Conservation (phyloP, 2,113 vertebrate genomes). For the Coregonus clupeaformis region DNA sequence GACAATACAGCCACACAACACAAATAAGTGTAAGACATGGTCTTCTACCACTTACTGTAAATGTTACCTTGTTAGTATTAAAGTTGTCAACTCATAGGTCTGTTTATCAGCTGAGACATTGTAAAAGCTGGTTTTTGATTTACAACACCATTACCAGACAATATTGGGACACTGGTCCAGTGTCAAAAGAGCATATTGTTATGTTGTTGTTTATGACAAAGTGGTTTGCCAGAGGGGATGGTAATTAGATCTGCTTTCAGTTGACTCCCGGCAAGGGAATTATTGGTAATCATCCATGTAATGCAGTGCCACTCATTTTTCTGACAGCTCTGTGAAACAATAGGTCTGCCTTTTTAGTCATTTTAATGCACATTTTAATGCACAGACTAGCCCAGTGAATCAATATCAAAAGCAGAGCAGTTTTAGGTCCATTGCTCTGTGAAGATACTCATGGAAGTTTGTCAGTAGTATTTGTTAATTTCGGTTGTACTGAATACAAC, state of each 20-base stretch:
- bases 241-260: conserved; percentile 71
- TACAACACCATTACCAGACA: conserved; percentile 59
- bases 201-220: conserved; percentile 66
- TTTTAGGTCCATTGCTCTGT: background rate
- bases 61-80: background rate
- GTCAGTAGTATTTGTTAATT: background rate
- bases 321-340: conserved; percentile 73
- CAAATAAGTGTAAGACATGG: too few relatives aligned
- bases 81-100: background rate
- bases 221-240: conserved; percentile 62
- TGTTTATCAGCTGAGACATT: conserved; percentile 45
- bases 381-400: conserved; percentile 39
- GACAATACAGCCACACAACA: too few relatives aligned
- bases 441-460: background rate
- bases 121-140: conserved; percentile 56
- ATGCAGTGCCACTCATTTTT: conserved; percentile 71
- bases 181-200: conserved; percentile 69
- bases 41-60: too few relatives aligned
- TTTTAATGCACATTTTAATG: conserved; percentile 55
- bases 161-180: conserved; percentile 52
- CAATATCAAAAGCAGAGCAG: background rate
- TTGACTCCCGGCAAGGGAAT: conserved; percentile 66
- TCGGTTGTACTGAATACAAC: background rate
- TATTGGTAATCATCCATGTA: conserved; percentile 77
- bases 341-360: conserved; percentile 52